Conservation (phyloP, 2,113 vertebrate species). For the Oophaga pumilio region DNA sequence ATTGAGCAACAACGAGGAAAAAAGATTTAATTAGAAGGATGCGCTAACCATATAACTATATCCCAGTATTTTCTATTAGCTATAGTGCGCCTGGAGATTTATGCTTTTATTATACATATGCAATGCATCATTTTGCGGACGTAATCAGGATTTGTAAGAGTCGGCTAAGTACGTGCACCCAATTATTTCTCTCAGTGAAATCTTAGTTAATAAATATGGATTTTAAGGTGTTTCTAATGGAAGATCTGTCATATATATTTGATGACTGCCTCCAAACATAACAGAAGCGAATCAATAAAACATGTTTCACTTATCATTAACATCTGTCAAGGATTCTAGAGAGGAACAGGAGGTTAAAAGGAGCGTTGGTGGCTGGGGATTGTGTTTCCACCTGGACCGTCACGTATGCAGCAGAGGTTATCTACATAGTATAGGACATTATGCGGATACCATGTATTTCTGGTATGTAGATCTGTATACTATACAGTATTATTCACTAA, state of each 20-base stretch:
- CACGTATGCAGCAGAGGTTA: not conserved
- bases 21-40: no score
- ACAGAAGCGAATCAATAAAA: conserved; percentile 15
- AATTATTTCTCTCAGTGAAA: not conserved
- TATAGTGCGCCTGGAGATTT: not conserved
- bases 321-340: conserved; percentile 12
- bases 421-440: not conserved
- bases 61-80: not conserved
- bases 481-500: not conserved
- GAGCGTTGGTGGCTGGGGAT: not conserved
- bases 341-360: conserved; percentile 37
- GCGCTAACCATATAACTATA: no score
- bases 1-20: no score
- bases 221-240: conserved; percentile 7
- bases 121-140: not conserved
- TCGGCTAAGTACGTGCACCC: not conserved
- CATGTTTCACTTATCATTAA: conserved; percentile 30
- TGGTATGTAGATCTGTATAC: not conserved
- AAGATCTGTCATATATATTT: not conserved
- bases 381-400: not conserved
- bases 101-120: not conserved
- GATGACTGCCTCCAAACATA: not conserved
- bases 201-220: conserved; percentile 24
- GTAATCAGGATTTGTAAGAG: not conserved
- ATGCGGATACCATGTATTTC: not conserved